Percentiles rank a stretch among this genome's conserved stretches.
Conservation (phyloP, 2,888 invertebrate genomes). For the Argyresthia albistria region DNA sequence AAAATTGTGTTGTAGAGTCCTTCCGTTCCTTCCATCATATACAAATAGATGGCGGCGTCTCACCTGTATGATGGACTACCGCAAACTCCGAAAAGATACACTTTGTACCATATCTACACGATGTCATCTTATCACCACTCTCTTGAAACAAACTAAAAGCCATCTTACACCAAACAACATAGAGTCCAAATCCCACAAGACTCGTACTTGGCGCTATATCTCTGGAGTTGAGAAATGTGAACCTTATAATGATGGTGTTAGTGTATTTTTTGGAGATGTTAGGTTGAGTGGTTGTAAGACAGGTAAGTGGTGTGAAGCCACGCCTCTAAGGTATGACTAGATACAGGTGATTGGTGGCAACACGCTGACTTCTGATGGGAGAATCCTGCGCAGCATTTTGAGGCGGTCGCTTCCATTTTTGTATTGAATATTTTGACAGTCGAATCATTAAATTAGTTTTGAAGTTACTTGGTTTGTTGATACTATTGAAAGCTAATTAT, state of each 20-base stretch:
- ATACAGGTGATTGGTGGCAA: constrained; percentile 56
- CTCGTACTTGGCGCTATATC: background rate
- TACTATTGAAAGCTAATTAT: too few relatives aligned
- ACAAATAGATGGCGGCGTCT: constrained; percentile 58
- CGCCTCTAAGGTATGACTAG: constrained; percentile 48
- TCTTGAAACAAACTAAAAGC: constrained; percentile 19
- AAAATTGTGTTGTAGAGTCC: background rate
- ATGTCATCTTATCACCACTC: constrained; percentile 42
- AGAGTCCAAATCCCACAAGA: constrained; percentile 11
- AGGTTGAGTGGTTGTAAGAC: too few relatives aligned
- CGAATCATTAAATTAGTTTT: too few relatives aligned
- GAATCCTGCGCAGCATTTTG: constrained; percentile 55
- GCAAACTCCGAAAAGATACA: constrained; percentile 59
- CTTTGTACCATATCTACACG: constrained; percentile 49
- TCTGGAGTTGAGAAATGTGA: background rate
- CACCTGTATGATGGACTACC: constrained; percentile 63
- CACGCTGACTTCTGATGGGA: constrained; percentile 28
- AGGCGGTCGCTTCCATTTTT: constrained; percentile 23
- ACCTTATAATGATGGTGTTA: background rate
- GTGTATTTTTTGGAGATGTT: background rate
- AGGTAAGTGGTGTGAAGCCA: constrained; percentile 29
- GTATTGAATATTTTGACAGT: background rate
- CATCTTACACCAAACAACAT: constrained; percentile 20
- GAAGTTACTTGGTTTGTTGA: too few relatives aligned
- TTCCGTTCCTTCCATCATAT: constrained; percentile 25